Evolutionary conservation across 2,797 vertebrate genomes (phyloP), one percentile per base, ranked within the genome.

Genomic region (Chaetophractus vellerosus): DNA sequence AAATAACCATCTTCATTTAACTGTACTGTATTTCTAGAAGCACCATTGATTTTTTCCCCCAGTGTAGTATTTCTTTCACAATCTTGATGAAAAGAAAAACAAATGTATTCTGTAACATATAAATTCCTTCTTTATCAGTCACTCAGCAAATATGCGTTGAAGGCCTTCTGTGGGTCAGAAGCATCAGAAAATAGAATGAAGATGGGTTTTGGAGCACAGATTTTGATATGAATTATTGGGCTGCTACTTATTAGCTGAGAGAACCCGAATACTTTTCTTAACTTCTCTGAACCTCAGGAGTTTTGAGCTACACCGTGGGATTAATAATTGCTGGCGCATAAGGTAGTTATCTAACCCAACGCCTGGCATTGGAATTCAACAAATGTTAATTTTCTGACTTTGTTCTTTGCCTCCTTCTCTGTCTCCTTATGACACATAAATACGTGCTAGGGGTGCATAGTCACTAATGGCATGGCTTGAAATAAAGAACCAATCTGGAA

Each of bases 41-140:
- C 18, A 50, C 8, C 41, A 64, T 2, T 71, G 50, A 80, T 68
- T 63, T 81, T 57, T 64, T 88, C 76, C 45, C 86, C 96, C 63
- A 88, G 23, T 69, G 74, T 12, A 69, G 45, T 71, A 31, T 66
- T 55, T 55, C 83, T 94, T 95, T 93, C 57, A 80, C 36, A 74
- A 81, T 82, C 91, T 91, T 68, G 8, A 81, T 78, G 87, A 94
- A 92, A 89, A 93, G 59, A 83, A 96, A 92, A 94, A 59, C 72
- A 36, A 66, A 84, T 81, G n/a, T 78, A n/a, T 88, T 96, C 89
- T 82, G 79, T 96, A 84, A 84, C 33, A 45, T 26, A 38, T 78
- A 31, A 66, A 79, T 81, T 81, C 48, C 28, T 90, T 33, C 80
- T 52, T 81, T 91, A 26, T 91, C 31, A 74, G 0, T 83, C 57